Evolutionary conservation across 2,888 invertebrate genomes (phyloP).

Genomic region (Andrena hattorfiana): DNA sequence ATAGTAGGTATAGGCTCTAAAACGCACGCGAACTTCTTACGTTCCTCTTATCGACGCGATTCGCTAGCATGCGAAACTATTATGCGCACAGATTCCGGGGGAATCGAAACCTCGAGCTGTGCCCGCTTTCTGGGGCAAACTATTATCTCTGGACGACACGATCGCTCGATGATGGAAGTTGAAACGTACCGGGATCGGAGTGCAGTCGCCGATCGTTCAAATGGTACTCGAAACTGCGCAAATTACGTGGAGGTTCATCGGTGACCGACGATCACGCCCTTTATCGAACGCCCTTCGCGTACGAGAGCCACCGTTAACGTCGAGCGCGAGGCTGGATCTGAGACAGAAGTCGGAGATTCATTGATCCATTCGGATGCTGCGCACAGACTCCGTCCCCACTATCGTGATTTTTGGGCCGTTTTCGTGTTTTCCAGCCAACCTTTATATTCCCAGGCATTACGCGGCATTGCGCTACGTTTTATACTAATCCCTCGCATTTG

Average conservation of each 20-base stretch:
- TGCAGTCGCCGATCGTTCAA: slow-evolving; percentile 28
- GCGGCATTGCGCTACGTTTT: neutral
- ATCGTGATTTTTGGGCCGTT: slow-evolving; percentile 46
- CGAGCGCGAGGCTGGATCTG: slow-evolving; percentile 61
- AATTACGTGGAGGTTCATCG: slow-evolving; percentile 17
- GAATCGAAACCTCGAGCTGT: no score
- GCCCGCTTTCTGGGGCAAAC: no score
- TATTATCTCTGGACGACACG: neutral
- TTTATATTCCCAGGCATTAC: neutral
- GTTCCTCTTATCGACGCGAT: no score
- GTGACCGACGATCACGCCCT: slow-evolving; percentile 46
- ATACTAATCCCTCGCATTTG: neutral
- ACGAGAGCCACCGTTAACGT: slow-evolving; percentile 57
- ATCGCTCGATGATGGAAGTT: slow-evolving; percentile 6
- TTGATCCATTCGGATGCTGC: slow-evolving; percentile 81
- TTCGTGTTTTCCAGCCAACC: slow-evolving; percentile 23
- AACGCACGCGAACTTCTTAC: no score
- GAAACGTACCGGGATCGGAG: slow-evolving; percentile 39
- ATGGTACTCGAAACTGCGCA: neutral
- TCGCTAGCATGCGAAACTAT: no score
- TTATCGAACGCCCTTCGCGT: slow-evolving; percentile 27
- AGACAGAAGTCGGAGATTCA: slow-evolving; percentile 68
- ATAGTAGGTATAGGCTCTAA: no score
- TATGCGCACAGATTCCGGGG: no score
- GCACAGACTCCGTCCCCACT: slow-evolving; percentile 69